Base-by-base conservation (phyloP, 2,888 invertebrate species). In the Arrhopalites spinosus region DNA sequence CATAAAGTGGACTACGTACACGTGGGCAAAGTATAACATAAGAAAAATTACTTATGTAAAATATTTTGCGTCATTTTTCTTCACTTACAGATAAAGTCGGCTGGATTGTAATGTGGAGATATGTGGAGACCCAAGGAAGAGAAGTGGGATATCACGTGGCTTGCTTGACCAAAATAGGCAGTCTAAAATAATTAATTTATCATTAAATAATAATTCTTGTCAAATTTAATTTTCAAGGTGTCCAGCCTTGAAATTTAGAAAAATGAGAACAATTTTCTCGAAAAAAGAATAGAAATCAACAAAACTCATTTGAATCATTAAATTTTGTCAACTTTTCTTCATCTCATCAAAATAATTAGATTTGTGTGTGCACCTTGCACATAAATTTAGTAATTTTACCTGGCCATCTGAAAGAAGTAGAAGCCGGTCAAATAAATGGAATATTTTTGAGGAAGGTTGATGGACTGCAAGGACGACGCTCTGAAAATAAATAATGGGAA, bases 391-490 rank as follows among this genome's bases (percentile, higher is more conserved):
- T 36, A 36, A 11, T 3, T 36, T 36, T 36, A 82, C 82, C 80
- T 82, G 79, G 56, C 93, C 93, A 78, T 90, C 89, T 83, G 90
- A 90, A 66, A 92, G 86, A 78, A 90, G 86, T 69, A 93, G 87
- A 73, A 93, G 87, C 84, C 91, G 91, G 86, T 92, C 91, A 85
- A 93, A 93, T 88, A 92, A 90, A 86, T 93, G 91, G 86, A 93
- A 93, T 87, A 93, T 92, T 85, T 93, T 91, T 80, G 92, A 92
- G 73, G 92, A 93, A 1, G 93, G 93, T 85, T 93, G 93, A 85
- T 93, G 93, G 3, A 93, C 90, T 50, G 93, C 92, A 76, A 92
- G 89, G 71, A 93, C 90, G 71, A 93, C 90, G 7, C 92, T 92
- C 86, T n/a, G n/a, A n/a, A n/a, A n/a, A n/a, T n/a, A n/a, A n/a